phyloP scores from a whole-genome alignment of 1,140 invertebrate genomes.

The Portunus trituberculatus region DNA sequence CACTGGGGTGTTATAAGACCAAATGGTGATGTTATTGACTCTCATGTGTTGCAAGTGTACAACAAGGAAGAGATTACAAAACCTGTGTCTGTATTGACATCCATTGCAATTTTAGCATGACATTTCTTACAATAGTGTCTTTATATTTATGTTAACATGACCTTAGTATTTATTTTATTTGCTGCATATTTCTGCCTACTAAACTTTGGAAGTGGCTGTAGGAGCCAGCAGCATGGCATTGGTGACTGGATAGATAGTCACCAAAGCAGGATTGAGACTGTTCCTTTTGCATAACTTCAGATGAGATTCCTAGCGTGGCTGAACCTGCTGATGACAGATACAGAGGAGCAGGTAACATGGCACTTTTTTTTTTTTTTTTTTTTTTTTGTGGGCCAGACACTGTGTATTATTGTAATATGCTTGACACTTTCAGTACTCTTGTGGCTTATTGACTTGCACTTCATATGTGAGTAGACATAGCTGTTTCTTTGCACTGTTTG shows the following conservation, averaged over 20 bases:
- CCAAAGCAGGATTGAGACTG: constrained; percentile 37
- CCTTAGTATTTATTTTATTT: constrained; percentile 30
- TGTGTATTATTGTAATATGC: neutral
- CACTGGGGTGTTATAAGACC: neutral
- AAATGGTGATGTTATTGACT: neutral
- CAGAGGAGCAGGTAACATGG: constrained; percentile 65
- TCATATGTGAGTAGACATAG: neutral
- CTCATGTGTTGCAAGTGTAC: no score
- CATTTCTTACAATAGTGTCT: constrained; percentile 13
- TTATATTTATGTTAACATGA: neutral
- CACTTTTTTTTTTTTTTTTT: neutral
- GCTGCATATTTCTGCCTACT: constrained; percentile 14
- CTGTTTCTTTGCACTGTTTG: neutral
- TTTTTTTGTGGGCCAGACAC: constrained; percentile 16
- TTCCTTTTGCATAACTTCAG: constrained; percentile 74
- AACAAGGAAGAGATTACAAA: no score
- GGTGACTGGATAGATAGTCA: neutral
- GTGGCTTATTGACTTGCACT: neutral
- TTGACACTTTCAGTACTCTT: neutral
- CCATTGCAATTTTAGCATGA: neutral
- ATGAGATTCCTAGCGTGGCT: constrained; percentile 77
- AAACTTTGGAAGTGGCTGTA: neutral
- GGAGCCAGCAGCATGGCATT: neutral
- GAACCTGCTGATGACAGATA: constrained; percentile 68
- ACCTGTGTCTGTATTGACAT: neutral